These are phyloP conservation scores for Eueremaeus valkanovi DNA, from an alignment of 2,888 invertebrate species.

Conservation along the genomic window DNA sequence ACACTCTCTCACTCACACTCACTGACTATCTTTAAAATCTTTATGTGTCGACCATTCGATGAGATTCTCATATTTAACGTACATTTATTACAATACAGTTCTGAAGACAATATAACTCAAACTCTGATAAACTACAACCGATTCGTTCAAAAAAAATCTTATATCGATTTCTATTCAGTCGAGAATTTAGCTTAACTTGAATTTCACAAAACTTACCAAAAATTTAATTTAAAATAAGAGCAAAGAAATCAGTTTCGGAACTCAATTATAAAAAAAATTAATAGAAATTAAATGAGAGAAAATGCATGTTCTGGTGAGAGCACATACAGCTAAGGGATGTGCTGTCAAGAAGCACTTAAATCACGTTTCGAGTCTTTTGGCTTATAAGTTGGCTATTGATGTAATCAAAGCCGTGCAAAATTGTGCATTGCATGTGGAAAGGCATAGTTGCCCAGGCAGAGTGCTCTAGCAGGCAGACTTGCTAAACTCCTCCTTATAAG, in stretches of 20 bases:
- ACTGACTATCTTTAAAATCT: slow-evolving; percentile 32
- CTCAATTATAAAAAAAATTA: background rate
- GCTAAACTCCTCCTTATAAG: slow-evolving; percentile 33
- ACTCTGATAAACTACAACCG: background rate
- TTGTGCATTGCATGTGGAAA: background rate
- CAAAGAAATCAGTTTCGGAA: too few relatives aligned
- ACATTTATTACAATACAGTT: slow-evolving; percentile 13
- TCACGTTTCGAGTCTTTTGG: slow-evolving; percentile 22
- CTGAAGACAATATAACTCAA: background rate
- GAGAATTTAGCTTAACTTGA: background rate
- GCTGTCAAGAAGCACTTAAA: slow-evolving; percentile 35
- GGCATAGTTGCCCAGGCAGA: slow-evolving; percentile 11
- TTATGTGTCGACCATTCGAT: slow-evolving; percentile 7
- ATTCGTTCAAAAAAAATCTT: background rate
- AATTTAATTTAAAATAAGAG: too few relatives aligned
- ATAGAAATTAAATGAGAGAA: background rate
- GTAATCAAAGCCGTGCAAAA: slow-evolving; percentile 25
- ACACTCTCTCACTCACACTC: slow-evolving; percentile 31
- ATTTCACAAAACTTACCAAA: background rate
- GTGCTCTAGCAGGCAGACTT: too few relatives aligned
- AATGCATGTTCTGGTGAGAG: slow-evolving; percentile 17
- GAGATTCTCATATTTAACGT: slow-evolving; percentile 24
- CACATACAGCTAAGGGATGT: slow-evolving; percentile 26
- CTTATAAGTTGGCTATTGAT: slow-evolving; percentile 28
- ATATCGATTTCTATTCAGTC: background rate